A percentile compares a stretch with the other conserved stretches of the same genome.
These are phyloP conservation scores for Hoplostethus mediterraneus DNA, from an alignment of 2,797 vertebrate genomes.

Conservation along the genomic window DNA sequence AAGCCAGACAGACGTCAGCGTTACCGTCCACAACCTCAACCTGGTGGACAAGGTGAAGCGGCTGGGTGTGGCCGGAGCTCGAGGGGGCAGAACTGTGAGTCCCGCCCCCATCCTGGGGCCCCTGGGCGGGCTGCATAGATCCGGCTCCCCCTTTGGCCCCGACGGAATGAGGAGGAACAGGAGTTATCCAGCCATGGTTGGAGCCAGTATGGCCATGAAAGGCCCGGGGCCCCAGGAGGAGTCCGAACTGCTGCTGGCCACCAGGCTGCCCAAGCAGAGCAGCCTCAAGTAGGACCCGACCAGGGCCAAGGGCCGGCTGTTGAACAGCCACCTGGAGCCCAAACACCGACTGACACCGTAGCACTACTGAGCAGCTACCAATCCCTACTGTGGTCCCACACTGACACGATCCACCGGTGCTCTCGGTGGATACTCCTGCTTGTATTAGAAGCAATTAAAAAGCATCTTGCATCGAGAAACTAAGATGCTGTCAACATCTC, in stretches of 20 bases:
- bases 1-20: slow-evolving; percentile 96
- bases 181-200: slow-evolving; percentile 96
- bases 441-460: slow-evolving; percentile 19
- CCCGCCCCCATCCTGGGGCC: slow-evolving; percentile 84
- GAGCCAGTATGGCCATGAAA: slow-evolving; percentile 99
- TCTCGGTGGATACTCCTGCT: background rate
- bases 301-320: slow-evolving; percentile 45
- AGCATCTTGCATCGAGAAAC: background rate
- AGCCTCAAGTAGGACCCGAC: slow-evolving; percentile 83
- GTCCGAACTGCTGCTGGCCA: slow-evolving; percentile 86
- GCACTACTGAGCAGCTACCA: slow-evolving; percentile 40
- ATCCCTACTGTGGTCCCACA: slow-evolving; percentile 33
- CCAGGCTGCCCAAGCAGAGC: slow-evolving; percentile 87
- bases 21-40: slow-evolving; percentile 96
- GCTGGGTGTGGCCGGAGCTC: slow-evolving; percentile 90
- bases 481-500: slow-evolving; percentile 14
- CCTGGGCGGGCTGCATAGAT: slow-evolving; percentile 88
- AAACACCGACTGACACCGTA: slow-evolving; percentile 43
- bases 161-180: slow-evolving; percentile 93
- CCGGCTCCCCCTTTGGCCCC: slow-evolving; percentile 88
- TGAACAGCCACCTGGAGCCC: slow-evolving; percentile 56
- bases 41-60: slow-evolving; percentile 96
- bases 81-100: slow-evolving; percentile 71
- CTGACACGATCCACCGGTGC: slow-evolving; percentile 1
- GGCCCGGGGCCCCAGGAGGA: slow-evolving; percentile 90